Evolutionary conservation across 2,888 invertebrate species (phyloP).

Genomic region (Rhimphoctona megacephalus): DNA sequence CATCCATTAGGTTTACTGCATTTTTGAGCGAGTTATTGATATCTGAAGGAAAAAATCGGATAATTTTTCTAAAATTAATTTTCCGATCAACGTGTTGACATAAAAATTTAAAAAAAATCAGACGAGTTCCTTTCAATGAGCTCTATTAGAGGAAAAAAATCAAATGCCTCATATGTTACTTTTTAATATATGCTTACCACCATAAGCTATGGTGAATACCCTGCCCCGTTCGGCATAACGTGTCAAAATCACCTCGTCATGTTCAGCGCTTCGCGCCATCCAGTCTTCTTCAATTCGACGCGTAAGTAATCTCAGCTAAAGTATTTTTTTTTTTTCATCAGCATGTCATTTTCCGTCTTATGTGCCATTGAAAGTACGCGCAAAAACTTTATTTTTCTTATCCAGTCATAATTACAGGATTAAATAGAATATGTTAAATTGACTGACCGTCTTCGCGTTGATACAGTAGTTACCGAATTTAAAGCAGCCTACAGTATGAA

Average conservation of each 20-base stretch:
- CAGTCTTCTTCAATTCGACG: slow-evolving; percentile 57
- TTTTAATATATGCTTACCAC: slow-evolving; percentile 48
- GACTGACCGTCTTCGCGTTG: slow-evolving; percentile 60
- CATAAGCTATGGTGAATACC: slow-evolving; percentile 26
- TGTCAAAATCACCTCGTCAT: slow-evolving; percentile 50
- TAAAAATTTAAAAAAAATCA: no score
- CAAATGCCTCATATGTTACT: no score
- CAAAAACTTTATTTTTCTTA: background rate
- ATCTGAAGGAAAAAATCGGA: no score
- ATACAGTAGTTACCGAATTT: slow-evolving; percentile 59
- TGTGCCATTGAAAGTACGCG: background rate
- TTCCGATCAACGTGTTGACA: no score
- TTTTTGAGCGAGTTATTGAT: no score
- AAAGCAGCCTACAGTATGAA: slow-evolving; percentile 36
- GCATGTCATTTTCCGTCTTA: background rate
- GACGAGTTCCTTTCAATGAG: no score
- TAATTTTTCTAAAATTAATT: no score
- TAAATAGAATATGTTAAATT: background rate
- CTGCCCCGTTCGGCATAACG: slow-evolving; percentile 43
- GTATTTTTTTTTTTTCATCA: background rate
- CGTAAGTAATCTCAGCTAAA: slow-evolving; percentile 58
- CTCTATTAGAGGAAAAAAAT: no score
- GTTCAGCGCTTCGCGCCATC: background rate
- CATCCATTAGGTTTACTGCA: no score
- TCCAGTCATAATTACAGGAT: background rate